Evolutionary conservation across 2,113 vertebrate genomes (phyloP).

Genomic region (Uropsilus gracilis): DNA sequence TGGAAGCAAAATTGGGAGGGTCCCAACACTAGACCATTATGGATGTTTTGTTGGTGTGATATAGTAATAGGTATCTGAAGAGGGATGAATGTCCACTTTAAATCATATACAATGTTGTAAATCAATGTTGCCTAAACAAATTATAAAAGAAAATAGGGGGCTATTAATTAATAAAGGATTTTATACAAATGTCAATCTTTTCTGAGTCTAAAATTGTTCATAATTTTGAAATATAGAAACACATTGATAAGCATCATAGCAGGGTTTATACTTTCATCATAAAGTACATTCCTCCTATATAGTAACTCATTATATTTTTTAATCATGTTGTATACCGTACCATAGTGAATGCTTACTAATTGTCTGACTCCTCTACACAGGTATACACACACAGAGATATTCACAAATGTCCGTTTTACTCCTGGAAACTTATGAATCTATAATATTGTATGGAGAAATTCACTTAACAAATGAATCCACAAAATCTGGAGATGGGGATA

Average conservation of each 20-base stretch:
- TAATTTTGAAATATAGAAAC: background rate
- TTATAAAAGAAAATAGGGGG: too few species aligned
- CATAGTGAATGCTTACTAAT: background rate
- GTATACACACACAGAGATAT: background rate
- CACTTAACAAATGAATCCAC: background rate
- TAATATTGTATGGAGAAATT: background rate
- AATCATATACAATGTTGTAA: too few species aligned
- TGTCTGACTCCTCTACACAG: rapidly evolving
- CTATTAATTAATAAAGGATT: background rate
- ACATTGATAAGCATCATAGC: background rate
- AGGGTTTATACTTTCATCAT: background rate
- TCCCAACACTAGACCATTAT: too few species aligned
- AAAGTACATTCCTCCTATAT: background rate
- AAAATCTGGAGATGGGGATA: background rate
- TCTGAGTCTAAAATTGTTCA: background rate
- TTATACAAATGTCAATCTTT: background rate
- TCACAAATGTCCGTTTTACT: background rate
- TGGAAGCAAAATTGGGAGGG: too few species aligned
- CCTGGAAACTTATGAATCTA: background rate
- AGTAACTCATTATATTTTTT: background rate
- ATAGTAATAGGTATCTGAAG: too few species aligned
- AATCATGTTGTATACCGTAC: too few species aligned
- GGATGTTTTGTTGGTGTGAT: too few species aligned
- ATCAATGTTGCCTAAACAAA: too few species aligned
- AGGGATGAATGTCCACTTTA: too few species aligned